Evolutionary conservation across 2,797 vertebrate genomes (phyloP), one percentile per base, ranked within the genome.

Genomic region (Sebastolobus altivelis): DNA sequence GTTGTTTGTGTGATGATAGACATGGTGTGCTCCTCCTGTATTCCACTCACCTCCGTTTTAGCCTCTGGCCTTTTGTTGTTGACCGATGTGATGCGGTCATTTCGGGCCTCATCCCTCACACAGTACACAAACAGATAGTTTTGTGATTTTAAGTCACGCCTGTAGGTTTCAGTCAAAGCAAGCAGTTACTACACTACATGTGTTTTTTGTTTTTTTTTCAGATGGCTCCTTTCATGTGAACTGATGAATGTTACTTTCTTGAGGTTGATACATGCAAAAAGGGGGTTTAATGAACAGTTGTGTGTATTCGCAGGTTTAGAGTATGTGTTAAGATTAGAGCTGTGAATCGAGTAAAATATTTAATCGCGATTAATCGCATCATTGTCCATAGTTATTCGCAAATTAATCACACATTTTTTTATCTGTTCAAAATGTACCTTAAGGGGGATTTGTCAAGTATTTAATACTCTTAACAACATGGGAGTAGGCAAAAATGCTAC

Each of bases 1-100:
- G 25, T 10, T 54, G 37, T 84, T 56, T 63, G 40, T 38, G 31
- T 59, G 52, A 8, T 67, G 43, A 60, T 27, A 43, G 33, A n/a
- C 18, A 0, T 6, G 13, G 10, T 59, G 65, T 46, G 49, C n/a
- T 52, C 61, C n/a, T 31, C 61, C 2, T 66, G 1, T 40, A 49
- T 49, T 18, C 18, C 6, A 16, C 49, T 70, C 38, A 38, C 29
- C 67, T 61, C 14, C 43, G n/a, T 27, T 43, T 60, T 60, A 72
- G 43, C 79, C 63, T 81, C 71, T 56, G 40, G 37, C 38, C 11
- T 11, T 49, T 63, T 52, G 37, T 12, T 66, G 43, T 25, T 68
- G 65, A 54, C 8, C 20, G 20, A 54, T 54, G 20, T 54, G 49
- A 54, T n/a, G 49, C 7, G 46, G 46, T 8, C 46, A 49, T 49